Evolutionary conservation across 64 coral and sea anemone species (phyloP).

Genomic region (Exaiptasia diaphana): DNA sequence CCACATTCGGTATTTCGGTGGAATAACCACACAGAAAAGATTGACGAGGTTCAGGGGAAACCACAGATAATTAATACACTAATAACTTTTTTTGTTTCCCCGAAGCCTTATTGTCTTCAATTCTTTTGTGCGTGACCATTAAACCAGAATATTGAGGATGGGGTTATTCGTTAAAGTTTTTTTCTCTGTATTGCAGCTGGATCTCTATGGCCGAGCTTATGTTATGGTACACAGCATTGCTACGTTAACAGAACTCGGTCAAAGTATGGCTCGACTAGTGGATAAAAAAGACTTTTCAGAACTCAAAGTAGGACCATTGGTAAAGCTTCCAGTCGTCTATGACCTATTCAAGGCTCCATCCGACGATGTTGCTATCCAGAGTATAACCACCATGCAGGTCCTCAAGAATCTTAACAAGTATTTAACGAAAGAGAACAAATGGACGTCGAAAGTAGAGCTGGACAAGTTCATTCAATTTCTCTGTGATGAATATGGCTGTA

Average conservation of each 20-base stretch:
- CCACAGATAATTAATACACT: too few species aligned
- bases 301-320: conserved; percentile 64
- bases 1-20: too few species aligned
- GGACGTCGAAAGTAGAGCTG: conserved; percentile 65
- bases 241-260: conserved; percentile 63
- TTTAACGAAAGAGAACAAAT: conserved; percentile 54
- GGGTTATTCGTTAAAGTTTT: too few species aligned
- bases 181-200: conserved; percentile 50
- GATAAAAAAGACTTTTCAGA: conserved; percentile 74
- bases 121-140: too few species aligned
- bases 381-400: conserved; percentile 73
- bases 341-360: conserved; percentile 79
- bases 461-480: conserved; percentile 62
- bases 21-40: too few species aligned
- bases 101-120: too few species aligned
- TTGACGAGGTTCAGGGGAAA: too few species aligned
- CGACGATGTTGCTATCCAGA: conserved; percentile 8
- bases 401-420: conserved; percentile 66
- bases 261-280: conserved; percentile 50
- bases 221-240: conserved; percentile 76
- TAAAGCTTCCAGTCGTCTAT: conserved; percentile 76
- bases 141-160: too few species aligned
- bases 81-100: too few species aligned
- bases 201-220: conserved; percentile 63
- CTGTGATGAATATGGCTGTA: conserved; percentile 44